Base-by-base conservation (phyloP, 2,797 vertebrate species). In the Malurus splendens region DNA sequence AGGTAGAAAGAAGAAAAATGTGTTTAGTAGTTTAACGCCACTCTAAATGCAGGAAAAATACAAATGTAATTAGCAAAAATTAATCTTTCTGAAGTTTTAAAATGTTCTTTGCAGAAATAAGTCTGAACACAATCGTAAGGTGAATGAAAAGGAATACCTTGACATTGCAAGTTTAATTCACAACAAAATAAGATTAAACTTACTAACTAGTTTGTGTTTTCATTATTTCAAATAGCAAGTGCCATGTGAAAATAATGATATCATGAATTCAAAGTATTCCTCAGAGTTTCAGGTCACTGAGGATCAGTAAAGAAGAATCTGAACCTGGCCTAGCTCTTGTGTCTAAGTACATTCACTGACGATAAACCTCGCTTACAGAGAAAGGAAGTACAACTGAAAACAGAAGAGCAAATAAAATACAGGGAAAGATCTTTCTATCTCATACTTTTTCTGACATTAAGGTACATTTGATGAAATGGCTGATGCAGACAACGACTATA, bases 1-100 rank as follows among this genome's bases (percentile, higher is more conserved):
- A 93, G 62, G 79, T 3, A 96, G 24, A 89, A 95, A 60, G 79
- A n/a, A 90, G 47, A 57, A 89, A 86, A 91, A 83, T 7, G 25
- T 2, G 10, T 27, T 60, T 66, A 86, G 42, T 60, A 68, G 60
- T 39, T 94, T 67, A 82, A 73, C 80, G 75, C 4, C 39, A 88
- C 74, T 86, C 15, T 75, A 77, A 86, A 91, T 23, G 54, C 33
- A 28, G 32, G 44, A 82, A 71, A 83, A 89, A 83, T 48, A 55
- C 55, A 65, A 87, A 86, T 3, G 8, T 15, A 71, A 87, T n/a
- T 52, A 61, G 38, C 25, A 73, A 66, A 86, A 36, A 45, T 20
- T 50, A 62, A 41, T 74, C 3, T 72, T 89, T 51, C 30, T 56
- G 9, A 82, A 71, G 74, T 73, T 81, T 42, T 30, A 75, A 75